Conservation (phyloP, 2,113 vertebrate genomes). For the Acrocephalus kingi region DNA sequence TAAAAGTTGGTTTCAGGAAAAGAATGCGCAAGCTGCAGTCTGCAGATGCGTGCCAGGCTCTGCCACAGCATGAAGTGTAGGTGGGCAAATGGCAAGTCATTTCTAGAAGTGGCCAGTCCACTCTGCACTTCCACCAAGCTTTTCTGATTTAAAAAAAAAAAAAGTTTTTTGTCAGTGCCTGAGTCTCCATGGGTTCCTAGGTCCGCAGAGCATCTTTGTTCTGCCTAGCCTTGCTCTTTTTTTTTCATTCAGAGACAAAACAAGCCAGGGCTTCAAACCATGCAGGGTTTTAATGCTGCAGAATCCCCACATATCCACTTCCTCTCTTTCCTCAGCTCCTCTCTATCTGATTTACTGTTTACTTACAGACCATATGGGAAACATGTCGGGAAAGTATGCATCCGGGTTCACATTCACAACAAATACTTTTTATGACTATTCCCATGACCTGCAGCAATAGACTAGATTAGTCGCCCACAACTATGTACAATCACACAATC, state of each 20-base stretch:
- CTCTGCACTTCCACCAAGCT: background rate
- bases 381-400: background rate
- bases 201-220: background rate
- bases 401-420: conserved; percentile 54
- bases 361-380: conserved; percentile 54
- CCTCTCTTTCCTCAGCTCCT: conserved; percentile 22
- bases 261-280: background rate
- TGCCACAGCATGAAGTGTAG: background rate
- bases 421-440: conserved; percentile 65
- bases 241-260: background rate
- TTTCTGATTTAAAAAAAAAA: background rate
- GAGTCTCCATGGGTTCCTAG: background rate
- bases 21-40: background rate
- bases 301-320: background rate
- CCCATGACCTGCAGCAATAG: conserved; percentile 66
- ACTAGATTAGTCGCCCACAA: conserved; percentile 61
- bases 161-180: background rate
- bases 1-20: background rate
- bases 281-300: background rate
- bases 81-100: background rate
- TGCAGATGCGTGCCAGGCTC: background rate
- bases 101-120: background rate
- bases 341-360: conserved; percentile 49
- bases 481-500: conserved; percentile 42
- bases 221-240: background rate